Conservation (phyloP, 2,797 vertebrate genomes). For the Anomalospiza imberbis region DNA sequence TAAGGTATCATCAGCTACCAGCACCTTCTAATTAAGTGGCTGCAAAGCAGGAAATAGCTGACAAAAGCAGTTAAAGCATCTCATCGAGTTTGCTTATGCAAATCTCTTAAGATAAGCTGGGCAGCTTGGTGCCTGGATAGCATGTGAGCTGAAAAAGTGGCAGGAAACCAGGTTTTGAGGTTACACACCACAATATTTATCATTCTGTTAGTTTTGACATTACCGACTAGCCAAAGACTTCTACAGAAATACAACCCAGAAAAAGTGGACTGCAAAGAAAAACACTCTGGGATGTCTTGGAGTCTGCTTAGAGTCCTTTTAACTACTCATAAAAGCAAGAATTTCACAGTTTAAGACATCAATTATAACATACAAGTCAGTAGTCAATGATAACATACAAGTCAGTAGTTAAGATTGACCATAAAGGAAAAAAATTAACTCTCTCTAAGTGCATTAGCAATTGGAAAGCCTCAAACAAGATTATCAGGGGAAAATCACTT, state of each 20-base stretch:
- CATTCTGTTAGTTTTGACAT: background rate
- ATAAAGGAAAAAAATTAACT: background rate
- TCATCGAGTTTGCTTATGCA: background rate
- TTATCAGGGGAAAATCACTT: background rate
- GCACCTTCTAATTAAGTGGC: conserved; percentile 20
- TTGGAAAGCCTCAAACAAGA: background rate
- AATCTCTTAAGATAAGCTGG: background rate
- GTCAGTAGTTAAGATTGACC: background rate
- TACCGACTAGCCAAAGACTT: background rate
- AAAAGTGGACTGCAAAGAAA: background rate
- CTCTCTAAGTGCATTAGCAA: background rate
- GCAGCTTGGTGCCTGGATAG: background rate
- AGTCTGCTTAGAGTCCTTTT: background rate
- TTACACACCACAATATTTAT: background rate
- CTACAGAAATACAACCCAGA: background rate
- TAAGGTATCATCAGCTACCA: background rate
- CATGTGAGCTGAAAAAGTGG: background rate
- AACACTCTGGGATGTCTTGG: background rate
- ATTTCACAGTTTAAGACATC: background rate
- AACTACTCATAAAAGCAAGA: background rate
- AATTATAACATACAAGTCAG: background rate
- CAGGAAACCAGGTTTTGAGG: background rate
- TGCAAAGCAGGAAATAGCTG: background rate
- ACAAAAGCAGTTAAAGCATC: background rate
- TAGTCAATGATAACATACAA: background rate